Percentiles rank a stretch among this genome's conserved stretches.
Evolutionary conservation across 2,113 vertebrate species (phyloP).

Genomic region (Chionis minor): DNA sequence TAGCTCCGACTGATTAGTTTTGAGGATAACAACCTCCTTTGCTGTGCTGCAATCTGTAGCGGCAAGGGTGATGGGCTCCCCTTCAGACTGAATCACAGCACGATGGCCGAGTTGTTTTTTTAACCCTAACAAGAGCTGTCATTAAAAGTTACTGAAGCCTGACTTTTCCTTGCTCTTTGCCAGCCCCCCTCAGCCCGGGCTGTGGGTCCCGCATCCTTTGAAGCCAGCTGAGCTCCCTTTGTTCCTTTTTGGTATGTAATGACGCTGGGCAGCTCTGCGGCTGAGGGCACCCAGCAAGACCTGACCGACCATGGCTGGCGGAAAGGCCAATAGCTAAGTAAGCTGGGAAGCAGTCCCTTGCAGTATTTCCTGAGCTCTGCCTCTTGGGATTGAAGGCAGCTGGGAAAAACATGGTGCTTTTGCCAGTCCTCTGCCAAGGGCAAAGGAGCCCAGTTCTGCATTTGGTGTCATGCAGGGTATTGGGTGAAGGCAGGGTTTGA

Average conservation of each 20-base stretch:
- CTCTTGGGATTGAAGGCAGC: not conserved
- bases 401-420: not conserved
- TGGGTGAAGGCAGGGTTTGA: not conserved
- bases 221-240: conserved; percentile 75
- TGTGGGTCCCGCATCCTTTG: conserved; percentile 74
- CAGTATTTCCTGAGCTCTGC: conserved; percentile 2
- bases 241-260: conserved; percentile 77
- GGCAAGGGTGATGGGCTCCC: conserved; percentile 13
- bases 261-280: conserved; percentile 68
- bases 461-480: not conserved
- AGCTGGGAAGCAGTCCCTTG: not conserved
- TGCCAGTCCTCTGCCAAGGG: conserved; percentile 16
- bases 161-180: conserved; percentile 78
- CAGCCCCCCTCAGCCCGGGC: conserved; percentile 72
- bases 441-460: not conserved
- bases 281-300: conserved; percentile 62
- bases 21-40: not conserved
- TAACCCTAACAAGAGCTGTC: conserved; percentile 84
- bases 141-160: conserved; percentile 87
- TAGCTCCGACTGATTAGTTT: conserved; percentile 21
- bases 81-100: conserved; percentile 74
- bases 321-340: not conserved
- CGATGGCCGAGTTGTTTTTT: conserved; percentile 77
- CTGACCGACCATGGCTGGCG: not conserved
- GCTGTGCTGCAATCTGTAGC: not conserved